Conservation (phyloP, 2,797 vertebrate genomes). For the Amphiprion clarkii region DNA sequence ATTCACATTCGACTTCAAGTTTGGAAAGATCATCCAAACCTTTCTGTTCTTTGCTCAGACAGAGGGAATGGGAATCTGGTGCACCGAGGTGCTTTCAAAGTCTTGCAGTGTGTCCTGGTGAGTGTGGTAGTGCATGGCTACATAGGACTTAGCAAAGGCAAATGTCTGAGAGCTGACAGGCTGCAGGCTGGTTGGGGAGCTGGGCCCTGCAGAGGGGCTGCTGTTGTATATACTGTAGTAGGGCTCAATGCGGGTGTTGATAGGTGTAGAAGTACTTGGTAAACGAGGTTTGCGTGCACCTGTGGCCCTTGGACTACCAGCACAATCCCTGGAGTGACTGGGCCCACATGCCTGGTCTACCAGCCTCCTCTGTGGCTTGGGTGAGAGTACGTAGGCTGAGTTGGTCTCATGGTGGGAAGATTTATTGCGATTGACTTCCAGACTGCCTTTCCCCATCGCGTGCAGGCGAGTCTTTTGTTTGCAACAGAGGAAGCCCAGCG, state of each 20-base stretch:
- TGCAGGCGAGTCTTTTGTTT: conserved; percentile 94
- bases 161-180: conserved; percentile 88
- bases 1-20: conserved; percentile 47
- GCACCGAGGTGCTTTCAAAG: conserved; percentile 86
- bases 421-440: conserved; percentile 97
- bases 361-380: conserved; percentile 92
- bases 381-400: conserved; percentile 94
- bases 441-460: conserved; percentile 93
- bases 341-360: conserved; percentile 95
- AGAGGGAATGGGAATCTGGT: conserved; percentile 93
- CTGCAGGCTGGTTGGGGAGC: conserved; percentile 90
- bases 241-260: conserved; percentile 96
- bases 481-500: conserved; percentile 90
- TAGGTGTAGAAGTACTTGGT: conserved; percentile 93
- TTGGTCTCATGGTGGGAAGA: conserved; percentile 98
- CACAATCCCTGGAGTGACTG: conserved; percentile 92
- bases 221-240: conserved; percentile 98
- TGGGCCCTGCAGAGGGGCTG: conserved; percentile 88
- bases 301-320: conserved; percentile 88
- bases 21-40: conserved; percentile 27
- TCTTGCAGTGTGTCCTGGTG: conserved; percentile 88
- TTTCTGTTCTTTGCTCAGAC: conserved; percentile 76
- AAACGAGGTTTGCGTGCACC: conserved; percentile 87
- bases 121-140: conserved; percentile 93
- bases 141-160: conserved; percentile 90